These are phyloP conservation scores for Bombus ignitus DNA, from an alignment of 1,140 invertebrate species.

Conservation along the genomic window DNA sequence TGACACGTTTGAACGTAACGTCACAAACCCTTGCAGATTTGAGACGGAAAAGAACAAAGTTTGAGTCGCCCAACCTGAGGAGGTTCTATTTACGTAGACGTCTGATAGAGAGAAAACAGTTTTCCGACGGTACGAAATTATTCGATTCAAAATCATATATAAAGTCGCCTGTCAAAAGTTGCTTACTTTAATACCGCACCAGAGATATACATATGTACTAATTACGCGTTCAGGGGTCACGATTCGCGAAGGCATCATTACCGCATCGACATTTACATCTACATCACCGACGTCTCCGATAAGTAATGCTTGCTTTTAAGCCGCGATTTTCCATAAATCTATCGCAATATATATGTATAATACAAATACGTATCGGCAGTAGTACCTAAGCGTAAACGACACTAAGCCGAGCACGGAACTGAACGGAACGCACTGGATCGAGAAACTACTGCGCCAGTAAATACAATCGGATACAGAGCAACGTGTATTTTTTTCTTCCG, in stretches of 20 bases:
- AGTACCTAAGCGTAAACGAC: too few species aligned
- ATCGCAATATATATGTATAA: neutral
- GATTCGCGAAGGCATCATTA: slow-evolving; percentile 16
- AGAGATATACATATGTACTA: slow-evolving; percentile 40
- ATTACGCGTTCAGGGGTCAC: slow-evolving; percentile 40
- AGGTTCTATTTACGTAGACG: slow-evolving; percentile 74
- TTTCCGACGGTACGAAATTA: slow-evolving; percentile 76
- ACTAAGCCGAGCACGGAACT: neutral
- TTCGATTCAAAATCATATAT: slow-evolving; percentile 57
- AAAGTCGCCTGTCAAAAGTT: slow-evolving; percentile 51
- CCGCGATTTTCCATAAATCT: too few species aligned
- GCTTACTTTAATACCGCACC: slow-evolving; percentile 60
- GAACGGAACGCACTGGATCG: neutral
- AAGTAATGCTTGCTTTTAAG: slow-evolving; percentile 66
- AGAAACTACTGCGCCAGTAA: neutral
- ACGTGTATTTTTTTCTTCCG: neutral
- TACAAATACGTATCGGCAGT: neutral
- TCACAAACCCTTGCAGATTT: slow-evolving; percentile 75
- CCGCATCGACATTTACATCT: slow-evolving; percentile 17
- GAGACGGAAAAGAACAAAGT: slow-evolving; percentile 79
- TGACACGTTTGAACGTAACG: slow-evolving; percentile 50
- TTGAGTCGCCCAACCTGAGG: slow-evolving; percentile 74
- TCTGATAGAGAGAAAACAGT: slow-evolving; percentile 76
- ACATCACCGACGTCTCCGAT: slow-evolving; percentile 32
- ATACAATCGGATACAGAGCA: neutral